Percentiles rank a stretch among this genome's conserved stretches.
Conservation (phyloP, 2,113 vertebrate species). For the Entomyzon cyanotis region DNA sequence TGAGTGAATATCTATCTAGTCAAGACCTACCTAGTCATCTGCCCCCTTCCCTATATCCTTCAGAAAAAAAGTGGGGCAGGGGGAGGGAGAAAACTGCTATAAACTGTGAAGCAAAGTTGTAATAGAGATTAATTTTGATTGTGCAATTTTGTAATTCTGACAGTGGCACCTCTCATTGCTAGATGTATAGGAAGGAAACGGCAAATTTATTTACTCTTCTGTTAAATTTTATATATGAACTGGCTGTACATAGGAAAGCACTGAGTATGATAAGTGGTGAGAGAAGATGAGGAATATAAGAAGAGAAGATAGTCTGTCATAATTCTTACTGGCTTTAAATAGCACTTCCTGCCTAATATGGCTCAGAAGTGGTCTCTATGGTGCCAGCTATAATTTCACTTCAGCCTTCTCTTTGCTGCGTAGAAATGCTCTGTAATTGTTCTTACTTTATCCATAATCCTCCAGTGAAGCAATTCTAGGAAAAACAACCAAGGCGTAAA, state of each 20-base stretch:
- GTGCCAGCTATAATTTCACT: not conserved
- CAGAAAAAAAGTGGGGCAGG: not conserved
- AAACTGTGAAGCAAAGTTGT: not conserved
- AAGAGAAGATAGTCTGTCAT: not conserved
- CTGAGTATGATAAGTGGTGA: not conserved
- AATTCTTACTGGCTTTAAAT: not conserved
- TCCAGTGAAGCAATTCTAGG: not conserved
- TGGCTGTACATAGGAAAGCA: not conserved
- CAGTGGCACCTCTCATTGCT: not conserved
- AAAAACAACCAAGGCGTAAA: not conserved
- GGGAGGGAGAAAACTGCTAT: not conserved
- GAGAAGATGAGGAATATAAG: not conserved
- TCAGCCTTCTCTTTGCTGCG: not conserved
- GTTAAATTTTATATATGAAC: not conserved
- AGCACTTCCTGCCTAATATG: not conserved
- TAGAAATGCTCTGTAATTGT: not conserved
- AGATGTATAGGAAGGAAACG: not conserved
- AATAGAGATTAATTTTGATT: not conserved
- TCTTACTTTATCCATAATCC: not conserved
- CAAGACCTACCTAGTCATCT: not conserved
- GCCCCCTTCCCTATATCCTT: not conserved
- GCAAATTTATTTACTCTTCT: not conserved
- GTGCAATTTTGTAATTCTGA: not conserved
- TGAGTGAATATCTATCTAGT: not conserved
- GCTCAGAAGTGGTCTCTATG: not conserved